These are phyloP conservation scores for Ellobium chinense DNA, from an alignment of 2,888 invertebrate species.

Conservation along the genomic window DNA sequence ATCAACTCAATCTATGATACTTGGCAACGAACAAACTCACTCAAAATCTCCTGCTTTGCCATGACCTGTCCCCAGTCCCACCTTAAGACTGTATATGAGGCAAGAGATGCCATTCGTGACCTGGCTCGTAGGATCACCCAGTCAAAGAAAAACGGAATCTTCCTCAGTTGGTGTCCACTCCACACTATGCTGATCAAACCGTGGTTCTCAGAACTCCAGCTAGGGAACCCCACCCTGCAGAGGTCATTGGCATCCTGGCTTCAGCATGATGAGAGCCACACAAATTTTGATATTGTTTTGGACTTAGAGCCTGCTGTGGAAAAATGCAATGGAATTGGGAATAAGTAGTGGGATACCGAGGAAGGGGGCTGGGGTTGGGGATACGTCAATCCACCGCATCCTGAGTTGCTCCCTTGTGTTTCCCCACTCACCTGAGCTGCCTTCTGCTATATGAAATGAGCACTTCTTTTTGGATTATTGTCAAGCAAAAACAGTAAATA, in stretches of 20 bases:
- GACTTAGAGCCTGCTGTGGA: constrained; percentile 37
- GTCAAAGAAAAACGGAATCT: constrained; percentile 57
- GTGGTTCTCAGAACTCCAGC: constrained; percentile 41
- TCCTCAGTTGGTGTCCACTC: constrained; percentile 56
- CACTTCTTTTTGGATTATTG: too few relatives aligned
- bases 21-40: constrained; percentile 53
- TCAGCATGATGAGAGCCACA: constrained; percentile 25
- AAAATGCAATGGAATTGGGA: constrained; percentile 13
- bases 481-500: too few relatives aligned
- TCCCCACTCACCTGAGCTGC: too few relatives aligned
- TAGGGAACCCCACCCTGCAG: constrained; percentile 45
- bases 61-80: constrained; percentile 49
- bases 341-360: too few relatives aligned
- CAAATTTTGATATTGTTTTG: constrained; percentile 31
- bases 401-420: too few relatives aligned
- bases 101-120: constrained; percentile 41
- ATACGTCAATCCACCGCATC: too few relatives aligned
- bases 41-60: constrained; percentile 52
- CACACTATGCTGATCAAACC: constrained; percentile 52
- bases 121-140: constrained; percentile 46
- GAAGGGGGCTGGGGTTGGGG: too few relatives aligned
- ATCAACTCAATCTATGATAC: constrained; percentile 59
- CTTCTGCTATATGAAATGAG: too few relatives aligned
- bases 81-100: constrained; percentile 43
- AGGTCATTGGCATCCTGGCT: constrained; percentile 57